A percentile compares a stretch with the other conserved stretches of the same genome.
Conservation (phyloP, 1,140 invertebrate species). For the Atta cephalotes region DNA sequence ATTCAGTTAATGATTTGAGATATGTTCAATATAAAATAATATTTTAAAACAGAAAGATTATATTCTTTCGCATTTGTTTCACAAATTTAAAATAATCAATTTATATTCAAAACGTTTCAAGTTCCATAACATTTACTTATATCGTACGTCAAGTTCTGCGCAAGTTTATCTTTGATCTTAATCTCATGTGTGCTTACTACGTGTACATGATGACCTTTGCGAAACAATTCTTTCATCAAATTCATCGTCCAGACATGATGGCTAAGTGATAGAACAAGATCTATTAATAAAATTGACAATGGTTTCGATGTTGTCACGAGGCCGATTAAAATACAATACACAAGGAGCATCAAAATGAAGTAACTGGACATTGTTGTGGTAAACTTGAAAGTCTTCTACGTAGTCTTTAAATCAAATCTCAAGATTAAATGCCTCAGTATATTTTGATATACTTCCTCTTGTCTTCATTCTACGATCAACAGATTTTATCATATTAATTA, state of each 20-base stretch:
- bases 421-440: too few species aligned
- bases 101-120: too few species aligned
- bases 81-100: neutral
- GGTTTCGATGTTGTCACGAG: neutral
- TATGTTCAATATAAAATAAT: neutral
- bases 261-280: too few species aligned
- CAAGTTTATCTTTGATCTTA: neutral
- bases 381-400: neutral
- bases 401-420: neutral
- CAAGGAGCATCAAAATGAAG: neutral
- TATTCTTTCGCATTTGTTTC: neutral
- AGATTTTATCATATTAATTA: too few species aligned
- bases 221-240: slow-evolving; percentile 12
- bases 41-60: neutral
- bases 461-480: too few species aligned
- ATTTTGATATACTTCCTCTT: too few species aligned
- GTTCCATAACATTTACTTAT: neutral
- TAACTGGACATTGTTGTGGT: neutral
- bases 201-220: slow-evolving; percentile 25
- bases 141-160: neutral
- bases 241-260: neutral
- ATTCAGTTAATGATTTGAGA: too few species aligned
- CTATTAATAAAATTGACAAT: slow-evolving; percentile 11
- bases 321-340: neutral
- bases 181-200: neutral